Evolutionary conservation across 2,888 invertebrate species (phyloP).

Genomic region (Stratiomys singularior): DNA sequence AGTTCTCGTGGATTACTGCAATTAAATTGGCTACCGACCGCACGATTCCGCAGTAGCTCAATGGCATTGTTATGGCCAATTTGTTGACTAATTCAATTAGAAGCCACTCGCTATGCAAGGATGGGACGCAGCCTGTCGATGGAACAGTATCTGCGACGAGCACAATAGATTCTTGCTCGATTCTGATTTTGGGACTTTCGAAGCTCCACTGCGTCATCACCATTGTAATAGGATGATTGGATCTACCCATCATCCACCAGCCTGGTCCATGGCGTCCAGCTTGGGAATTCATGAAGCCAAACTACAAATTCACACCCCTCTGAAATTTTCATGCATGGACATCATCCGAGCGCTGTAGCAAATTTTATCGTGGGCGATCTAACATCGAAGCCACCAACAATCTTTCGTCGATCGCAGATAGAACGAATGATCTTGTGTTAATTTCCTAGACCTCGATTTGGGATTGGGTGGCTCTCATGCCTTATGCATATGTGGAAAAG

Average conservation of each 20-base stretch:
- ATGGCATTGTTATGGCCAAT: conserved; percentile 5
- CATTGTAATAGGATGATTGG: not conserved
- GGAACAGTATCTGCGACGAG: not conserved
- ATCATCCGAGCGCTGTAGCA: not conserved
- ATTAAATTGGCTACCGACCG: conserved; percentile 26
- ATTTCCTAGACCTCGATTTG: conserved; percentile 35
- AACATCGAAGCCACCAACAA: conserved; percentile 4
- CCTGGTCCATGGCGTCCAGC: not conserved
- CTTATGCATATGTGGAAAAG: conserved; percentile 19
- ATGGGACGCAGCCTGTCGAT: not conserved
- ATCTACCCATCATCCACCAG: not conserved
- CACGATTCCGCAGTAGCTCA: conserved; percentile 1
- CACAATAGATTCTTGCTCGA: conserved; percentile 5
- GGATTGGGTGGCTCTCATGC: conserved; percentile 4
- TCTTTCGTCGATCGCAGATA: not conserved
- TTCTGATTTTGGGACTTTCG: not conserved
- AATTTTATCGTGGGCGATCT: conserved; percentile 37
- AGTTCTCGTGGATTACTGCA: conserved; percentile 20
- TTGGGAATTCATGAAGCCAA: conserved; percentile 16
- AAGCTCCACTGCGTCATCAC: not conserved
- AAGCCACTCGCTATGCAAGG: conserved; percentile 28
- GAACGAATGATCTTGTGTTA: conserved; percentile 22
- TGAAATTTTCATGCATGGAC: not conserved
- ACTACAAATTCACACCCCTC: conserved; percentile 16
- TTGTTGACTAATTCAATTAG: conserved; percentile 45